A percentile compares a stretch with the other conserved stretches of the same genome.
These are phyloP conservation scores for Caenorhabditis latens DNA, from an alignment of 1,140 invertebrate species.

Conservation along the genomic window DNA sequence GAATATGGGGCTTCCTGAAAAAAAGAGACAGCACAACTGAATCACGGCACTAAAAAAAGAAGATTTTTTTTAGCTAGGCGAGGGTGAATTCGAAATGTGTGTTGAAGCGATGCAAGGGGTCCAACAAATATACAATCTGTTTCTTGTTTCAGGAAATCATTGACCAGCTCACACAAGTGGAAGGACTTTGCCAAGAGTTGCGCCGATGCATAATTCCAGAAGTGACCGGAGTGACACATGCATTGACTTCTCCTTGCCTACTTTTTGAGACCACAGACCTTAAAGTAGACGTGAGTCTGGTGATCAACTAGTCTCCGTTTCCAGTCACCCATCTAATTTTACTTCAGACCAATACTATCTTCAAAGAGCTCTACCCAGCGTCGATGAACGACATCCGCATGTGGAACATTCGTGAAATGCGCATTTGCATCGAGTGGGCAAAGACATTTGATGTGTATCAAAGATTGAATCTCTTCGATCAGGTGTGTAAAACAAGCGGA, in stretches of 20 bases:
- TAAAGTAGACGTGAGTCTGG: constrained; percentile 70
- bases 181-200: constrained; percentile 71
- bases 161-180: constrained; percentile 69
- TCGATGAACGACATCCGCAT: constrained; percentile 78
- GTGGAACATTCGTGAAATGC: constrained; percentile 77
- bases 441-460: constrained; percentile 77
- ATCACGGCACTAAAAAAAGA: background rate
- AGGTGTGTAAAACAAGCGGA: constrained; percentile 63
- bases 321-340: constrained; percentile 9
- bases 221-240: constrained; percentile 71
- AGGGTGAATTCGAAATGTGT: no score
- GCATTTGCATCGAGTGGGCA: constrained; percentile 77
- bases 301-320: constrained; percentile 36
- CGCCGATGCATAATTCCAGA: constrained; percentile 72
- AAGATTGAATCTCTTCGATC: constrained; percentile 68
- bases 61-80: background rate
- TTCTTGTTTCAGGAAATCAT: constrained; percentile 66
- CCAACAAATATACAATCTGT: background rate
- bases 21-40: background rate
- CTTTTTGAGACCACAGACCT: constrained; percentile 69
- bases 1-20: constrained; percentile 50
- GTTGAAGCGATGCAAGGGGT: background rate
- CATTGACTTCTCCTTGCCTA: constrained; percentile 70
- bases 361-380: constrained; percentile 77
- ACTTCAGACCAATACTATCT: constrained; percentile 74